Conservation (phyloP, 2,888 invertebrate genomes). For the Electrophaes corylata region DNA sequence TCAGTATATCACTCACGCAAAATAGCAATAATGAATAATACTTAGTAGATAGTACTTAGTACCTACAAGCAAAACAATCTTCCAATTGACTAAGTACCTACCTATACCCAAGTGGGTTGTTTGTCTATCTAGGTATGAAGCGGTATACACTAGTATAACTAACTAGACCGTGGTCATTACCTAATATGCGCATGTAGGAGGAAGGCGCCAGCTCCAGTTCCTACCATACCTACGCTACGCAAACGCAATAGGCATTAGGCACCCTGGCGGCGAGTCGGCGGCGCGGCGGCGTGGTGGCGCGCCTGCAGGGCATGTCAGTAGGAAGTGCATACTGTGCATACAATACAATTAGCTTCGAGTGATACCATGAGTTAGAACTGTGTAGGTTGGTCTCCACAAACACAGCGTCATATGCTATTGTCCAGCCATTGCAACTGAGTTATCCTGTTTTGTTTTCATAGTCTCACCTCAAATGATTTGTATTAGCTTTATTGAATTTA, state of each 20-base stretch:
- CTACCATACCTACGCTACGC: constrained; percentile 28
- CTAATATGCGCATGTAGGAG: constrained; percentile 49
- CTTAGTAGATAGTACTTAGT: background rate
- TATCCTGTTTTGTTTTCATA: background rate
- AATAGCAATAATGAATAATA: background rate
- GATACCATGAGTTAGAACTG: constrained; percentile 10
- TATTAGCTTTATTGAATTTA: too few species aligned
- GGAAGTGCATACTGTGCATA: constrained; percentile 30
- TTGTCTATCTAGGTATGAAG: constrained; percentile 7
- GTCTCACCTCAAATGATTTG: too few species aligned
- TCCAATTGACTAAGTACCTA: constrained; percentile 9
- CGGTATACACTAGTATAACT: constrained; percentile 7
- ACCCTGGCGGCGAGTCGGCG: constrained; percentile 23
- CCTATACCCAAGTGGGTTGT: constrained; percentile 13
- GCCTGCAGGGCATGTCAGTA: constrained; percentile 2
- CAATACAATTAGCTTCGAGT: too few species aligned
- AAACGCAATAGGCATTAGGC: too few species aligned
- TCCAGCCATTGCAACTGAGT: too few species aligned
- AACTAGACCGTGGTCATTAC: constrained; percentile 41
- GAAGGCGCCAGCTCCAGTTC: constrained; percentile 37
- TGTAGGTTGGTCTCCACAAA: background rate
- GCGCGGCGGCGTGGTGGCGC: background rate
- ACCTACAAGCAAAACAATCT: constrained; percentile 12
- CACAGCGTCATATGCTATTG: too few species aligned
- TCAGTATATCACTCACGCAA: too few species aligned